These are phyloP conservation scores for Leucophora obtusa DNA, from an alignment of 2,888 invertebrate genomes.

Conservation along the genomic window DNA sequence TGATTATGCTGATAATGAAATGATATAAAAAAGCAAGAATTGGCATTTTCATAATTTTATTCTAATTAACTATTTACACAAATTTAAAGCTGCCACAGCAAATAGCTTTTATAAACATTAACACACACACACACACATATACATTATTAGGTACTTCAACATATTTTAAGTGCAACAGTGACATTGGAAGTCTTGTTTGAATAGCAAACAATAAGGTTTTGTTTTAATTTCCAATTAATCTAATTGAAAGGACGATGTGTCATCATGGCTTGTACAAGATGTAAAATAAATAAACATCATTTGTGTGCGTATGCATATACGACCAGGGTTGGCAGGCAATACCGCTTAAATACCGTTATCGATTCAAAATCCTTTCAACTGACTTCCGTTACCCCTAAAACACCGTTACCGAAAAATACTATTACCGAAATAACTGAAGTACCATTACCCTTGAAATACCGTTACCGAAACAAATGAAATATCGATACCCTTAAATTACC, in stretches of 20 bases:
- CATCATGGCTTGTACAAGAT: not conserved
- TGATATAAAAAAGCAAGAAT: not conserved
- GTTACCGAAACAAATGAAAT: no score
- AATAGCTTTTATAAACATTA: not conserved
- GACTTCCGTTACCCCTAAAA: no score
- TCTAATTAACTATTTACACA: conserved; percentile 8
- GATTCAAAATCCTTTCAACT: no score
- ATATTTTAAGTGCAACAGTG: not conserved
- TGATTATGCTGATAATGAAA: not conserved
- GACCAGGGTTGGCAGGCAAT: no score
- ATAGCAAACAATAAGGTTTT: conserved; percentile 12
- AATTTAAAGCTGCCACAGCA: conserved; percentile 1
- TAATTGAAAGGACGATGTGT: conserved; percentile 23
- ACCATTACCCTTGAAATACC: no score
- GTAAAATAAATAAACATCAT: not conserved
- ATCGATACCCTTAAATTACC: no score
- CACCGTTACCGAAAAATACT: no score
- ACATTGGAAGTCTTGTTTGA: not conserved
- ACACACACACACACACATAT: not conserved
- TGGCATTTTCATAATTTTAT: conserved; percentile 15
- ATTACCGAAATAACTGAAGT: no score
- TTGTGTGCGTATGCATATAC: no score
- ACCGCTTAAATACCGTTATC: no score
- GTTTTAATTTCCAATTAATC: conserved; percentile 37
- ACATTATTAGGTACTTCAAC: not conserved